Evolutionary conservation across 1,140 invertebrate species (phyloP).

Genomic region (Bombus impatiens): DNA sequence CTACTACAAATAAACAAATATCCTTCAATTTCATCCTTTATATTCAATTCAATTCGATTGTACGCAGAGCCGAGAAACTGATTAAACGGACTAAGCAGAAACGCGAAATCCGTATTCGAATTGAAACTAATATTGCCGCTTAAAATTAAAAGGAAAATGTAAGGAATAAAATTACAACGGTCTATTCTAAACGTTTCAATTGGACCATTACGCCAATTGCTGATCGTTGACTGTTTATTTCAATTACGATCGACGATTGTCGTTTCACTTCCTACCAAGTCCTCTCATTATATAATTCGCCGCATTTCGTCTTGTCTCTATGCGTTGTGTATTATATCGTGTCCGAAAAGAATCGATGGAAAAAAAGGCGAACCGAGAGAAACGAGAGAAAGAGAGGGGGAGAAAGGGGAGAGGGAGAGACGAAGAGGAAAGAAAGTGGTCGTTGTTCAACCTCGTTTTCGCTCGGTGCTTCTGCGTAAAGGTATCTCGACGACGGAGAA

Average conservation of each 20-base stretch:
- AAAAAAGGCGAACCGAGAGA: neutral
- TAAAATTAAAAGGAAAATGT: neutral
- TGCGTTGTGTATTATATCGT: neutral
- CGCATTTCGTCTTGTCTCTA: neutral
- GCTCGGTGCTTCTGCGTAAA: neutral
- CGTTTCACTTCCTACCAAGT: neutral
- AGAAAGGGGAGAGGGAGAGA: neutral
- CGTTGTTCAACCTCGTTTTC: no score
- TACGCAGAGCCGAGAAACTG: neutral
- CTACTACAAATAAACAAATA: no score
- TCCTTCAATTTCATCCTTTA: neutral
- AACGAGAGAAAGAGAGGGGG: neutral
- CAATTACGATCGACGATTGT: slow-evolving; percentile 6
- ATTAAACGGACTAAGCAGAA: neutral
- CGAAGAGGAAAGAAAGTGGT: neutral
- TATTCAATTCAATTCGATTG: neutral
- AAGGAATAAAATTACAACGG: neutral
- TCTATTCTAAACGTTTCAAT: neutral
- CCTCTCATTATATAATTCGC: slow-evolving; percentile 9
- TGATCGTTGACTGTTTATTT: neutral
- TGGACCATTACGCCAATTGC: neutral
- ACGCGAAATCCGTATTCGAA: slow-evolving; percentile 17
- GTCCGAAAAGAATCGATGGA: neutral
- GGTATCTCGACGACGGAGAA: neutral
- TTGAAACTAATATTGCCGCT: neutral